phyloP scores from a whole-genome alignment of 2,113 vertebrate genomes.

The Mesoclemmys tuberculata region DNA sequence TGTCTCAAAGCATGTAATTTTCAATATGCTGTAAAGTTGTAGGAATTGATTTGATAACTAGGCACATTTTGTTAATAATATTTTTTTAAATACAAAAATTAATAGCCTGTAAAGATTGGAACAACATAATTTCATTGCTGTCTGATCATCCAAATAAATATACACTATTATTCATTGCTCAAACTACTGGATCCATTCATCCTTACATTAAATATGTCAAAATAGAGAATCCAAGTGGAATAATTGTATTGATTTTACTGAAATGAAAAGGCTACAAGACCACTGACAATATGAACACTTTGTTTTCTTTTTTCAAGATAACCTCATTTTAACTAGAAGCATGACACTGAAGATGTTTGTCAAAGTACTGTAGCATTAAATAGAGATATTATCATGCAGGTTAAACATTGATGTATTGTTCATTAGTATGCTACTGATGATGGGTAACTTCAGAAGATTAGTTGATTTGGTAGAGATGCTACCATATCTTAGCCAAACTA shows the following conservation, averaged over 20 bases:
- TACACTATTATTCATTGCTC: background rate
- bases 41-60: background rate
- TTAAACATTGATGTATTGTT: background rate
- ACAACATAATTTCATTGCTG: background rate
- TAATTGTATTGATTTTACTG: background rate
- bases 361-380: background rate
- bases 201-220: background rate
- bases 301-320: background rate
- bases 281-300: background rate
- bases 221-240: background rate
- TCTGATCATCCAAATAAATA: background rate
- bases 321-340: background rate
- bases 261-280: background rate
- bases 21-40: background rate
- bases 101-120: background rate
- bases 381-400: background rate
- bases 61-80: background rate
- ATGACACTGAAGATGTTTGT: background rate
- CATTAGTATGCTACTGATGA: background rate
- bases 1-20: background rate
- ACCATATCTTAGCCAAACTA: background rate
- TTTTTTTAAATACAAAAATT: background rate
- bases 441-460: background rate
- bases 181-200: background rate
- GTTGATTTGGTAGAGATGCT: background rate